These are phyloP conservation scores for Vicugna pacos DNA, from an alignment of 2,113 vertebrate genomes.

Conservation along the genomic window DNA sequence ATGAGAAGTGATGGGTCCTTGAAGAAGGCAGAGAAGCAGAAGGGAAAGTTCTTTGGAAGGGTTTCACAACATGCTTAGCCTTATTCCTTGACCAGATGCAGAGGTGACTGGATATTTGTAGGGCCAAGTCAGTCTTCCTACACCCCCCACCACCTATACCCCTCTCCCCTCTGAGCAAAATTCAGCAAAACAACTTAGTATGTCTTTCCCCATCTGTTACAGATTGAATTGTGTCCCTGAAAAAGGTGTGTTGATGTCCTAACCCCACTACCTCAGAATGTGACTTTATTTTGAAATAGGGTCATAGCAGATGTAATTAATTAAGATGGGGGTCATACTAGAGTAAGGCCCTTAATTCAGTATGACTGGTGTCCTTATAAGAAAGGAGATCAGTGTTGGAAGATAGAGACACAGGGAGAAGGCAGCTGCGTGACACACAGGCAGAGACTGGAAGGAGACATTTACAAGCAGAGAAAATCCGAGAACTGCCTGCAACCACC, in stretches of 20 bases:
- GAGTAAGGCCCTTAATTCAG: background rate
- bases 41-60: background rate
- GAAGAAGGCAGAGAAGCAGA: background rate
- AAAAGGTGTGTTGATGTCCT: background rate
- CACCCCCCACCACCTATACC: background rate
- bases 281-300: background rate
- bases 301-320: background rate
- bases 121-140: background rate
- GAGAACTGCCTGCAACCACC: background rate
- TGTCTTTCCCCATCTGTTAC: background rate
- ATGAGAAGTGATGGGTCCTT: background rate
- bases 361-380: background rate
- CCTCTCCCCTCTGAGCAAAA: background rate
- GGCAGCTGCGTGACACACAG: background rate
- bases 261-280: background rate
- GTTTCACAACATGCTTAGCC: background rate
- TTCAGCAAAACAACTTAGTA: background rate
- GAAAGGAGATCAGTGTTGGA: background rate
- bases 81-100: background rate
- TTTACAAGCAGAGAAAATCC: background rate
- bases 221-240: background rate
- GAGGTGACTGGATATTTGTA: background rate
- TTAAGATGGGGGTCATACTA: background rate
- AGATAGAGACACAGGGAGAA: background rate
- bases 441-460: background rate